A percentile compares a stretch with the other conserved stretches of the same genome.
Evolutionary conservation across 1,140 invertebrate genomes (phyloP).

Genomic region (Temnothorax curvispinosus): DNA sequence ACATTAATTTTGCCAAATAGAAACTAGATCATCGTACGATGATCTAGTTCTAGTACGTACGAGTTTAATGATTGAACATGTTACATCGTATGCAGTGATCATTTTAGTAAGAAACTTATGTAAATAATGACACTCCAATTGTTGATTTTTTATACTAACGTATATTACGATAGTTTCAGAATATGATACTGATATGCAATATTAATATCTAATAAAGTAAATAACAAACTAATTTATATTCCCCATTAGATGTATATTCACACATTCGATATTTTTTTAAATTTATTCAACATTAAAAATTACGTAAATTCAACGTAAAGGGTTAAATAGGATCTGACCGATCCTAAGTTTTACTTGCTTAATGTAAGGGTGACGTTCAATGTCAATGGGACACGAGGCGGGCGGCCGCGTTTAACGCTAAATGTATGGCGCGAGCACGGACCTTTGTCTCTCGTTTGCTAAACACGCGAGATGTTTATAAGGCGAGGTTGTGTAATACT

Average conservation of each 20-base stretch:
- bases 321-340: constrained; percentile 4
- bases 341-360: background rate
- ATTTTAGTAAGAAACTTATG: background rate
- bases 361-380: constrained; percentile 15
- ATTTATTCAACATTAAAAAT: constrained; percentile 29
- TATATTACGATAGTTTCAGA: background rate
- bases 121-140: background rate
- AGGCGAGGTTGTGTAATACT: constrained; percentile 60
- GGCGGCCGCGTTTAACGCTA: constrained; percentile 28
- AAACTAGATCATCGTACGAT: background rate
- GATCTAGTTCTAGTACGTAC: too few relatives aligned
- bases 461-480: constrained; percentile 28
- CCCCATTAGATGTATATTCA: background rate
- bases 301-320: background rate
- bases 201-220: background rate
- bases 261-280: background rate
- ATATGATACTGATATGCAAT: background rate
- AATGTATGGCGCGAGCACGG: constrained; percentile 36
- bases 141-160: background rate
- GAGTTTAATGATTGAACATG: background rate
- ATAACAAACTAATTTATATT: background rate
- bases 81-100: background rate
- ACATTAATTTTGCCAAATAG: background rate
- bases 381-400: constrained; percentile 26
- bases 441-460: constrained; percentile 37